These are phyloP conservation scores for Brachystomella parvula DNA, from an alignment of 1,140 invertebrate genomes.

Conservation along the genomic window DNA sequence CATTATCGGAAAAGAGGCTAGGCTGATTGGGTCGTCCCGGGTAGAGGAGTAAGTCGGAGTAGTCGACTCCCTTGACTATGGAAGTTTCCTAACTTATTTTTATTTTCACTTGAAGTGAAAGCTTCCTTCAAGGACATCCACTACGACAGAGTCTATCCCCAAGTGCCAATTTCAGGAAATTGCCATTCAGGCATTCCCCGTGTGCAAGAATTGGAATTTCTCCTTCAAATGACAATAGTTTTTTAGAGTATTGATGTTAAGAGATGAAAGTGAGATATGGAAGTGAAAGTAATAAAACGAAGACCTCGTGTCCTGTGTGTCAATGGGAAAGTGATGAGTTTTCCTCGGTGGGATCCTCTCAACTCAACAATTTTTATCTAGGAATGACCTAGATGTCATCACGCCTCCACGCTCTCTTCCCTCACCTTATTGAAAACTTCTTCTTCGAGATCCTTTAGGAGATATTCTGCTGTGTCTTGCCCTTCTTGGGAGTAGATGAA, in stretches of 20 bases:
- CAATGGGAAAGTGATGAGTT: background rate
- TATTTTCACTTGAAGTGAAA: too few species aligned
- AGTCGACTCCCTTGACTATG: too few species aligned
- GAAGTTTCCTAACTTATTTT: too few species aligned
- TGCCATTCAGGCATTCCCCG: too few species aligned
- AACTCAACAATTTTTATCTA: background rate
- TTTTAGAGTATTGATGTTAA: background rate
- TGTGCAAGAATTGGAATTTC: background rate
- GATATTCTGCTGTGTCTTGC: conserved; percentile 32
- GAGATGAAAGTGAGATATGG: conserved; percentile 1
- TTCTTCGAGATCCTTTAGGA: conserved; percentile 30
- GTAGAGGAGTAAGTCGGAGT: too few species aligned
- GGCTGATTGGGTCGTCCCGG: too few species aligned
- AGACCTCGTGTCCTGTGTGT: background rate
- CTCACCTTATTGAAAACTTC: conserved; percentile 38
- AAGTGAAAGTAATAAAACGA: conserved; percentile 4
- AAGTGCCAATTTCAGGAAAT: too few species aligned
- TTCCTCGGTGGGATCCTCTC: background rate
- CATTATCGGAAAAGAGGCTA: background rate
- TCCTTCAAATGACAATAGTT: conserved; percentile 2
- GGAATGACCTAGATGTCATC: background rate
- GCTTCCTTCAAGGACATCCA: too few species aligned
- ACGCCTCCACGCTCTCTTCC: background rate
- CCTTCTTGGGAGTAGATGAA: conserved; percentile 25
- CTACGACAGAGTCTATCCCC: too few species aligned